Evolutionary conservation across 2,797 vertebrate species (phyloP).

Genomic region (Strix occidentalis): DNA sequence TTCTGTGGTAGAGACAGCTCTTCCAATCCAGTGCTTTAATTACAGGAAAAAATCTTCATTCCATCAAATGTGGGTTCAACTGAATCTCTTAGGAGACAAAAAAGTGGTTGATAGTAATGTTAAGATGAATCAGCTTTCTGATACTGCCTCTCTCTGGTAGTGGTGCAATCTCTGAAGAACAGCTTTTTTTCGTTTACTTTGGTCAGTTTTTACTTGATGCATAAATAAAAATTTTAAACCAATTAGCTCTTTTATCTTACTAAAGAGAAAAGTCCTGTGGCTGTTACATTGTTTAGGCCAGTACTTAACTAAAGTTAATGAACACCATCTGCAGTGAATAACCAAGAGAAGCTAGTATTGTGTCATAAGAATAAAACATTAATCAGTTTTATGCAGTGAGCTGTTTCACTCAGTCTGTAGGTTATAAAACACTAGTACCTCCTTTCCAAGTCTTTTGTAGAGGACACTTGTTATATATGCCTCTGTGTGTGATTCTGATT

Average conservation of each 20-base stretch:
- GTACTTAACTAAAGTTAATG: background rate
- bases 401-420: background rate
- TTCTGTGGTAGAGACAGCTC: background rate
- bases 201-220: background rate
- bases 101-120: background rate
- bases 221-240: background rate
- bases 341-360: background rate
- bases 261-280: background rate
- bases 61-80: background rate
- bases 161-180: background rate
- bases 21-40: background rate
- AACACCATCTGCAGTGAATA: background rate
- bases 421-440: background rate
- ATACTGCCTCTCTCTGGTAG: background rate
- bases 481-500: background rate
- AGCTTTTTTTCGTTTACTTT: background rate
- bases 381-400: background rate
- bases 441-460: background rate
- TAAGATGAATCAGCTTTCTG: background rate
- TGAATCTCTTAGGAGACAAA: background rate
- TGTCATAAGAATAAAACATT: background rate
- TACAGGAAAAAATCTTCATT: background rate
- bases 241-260: background rate
- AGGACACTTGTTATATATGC: accelerated
- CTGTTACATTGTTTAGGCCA: background rate